These are phyloP conservation scores for Scaptodrosophila lebanonensis DNA, from an alignment of 1,140 invertebrate species.

Conservation along the genomic window DNA sequence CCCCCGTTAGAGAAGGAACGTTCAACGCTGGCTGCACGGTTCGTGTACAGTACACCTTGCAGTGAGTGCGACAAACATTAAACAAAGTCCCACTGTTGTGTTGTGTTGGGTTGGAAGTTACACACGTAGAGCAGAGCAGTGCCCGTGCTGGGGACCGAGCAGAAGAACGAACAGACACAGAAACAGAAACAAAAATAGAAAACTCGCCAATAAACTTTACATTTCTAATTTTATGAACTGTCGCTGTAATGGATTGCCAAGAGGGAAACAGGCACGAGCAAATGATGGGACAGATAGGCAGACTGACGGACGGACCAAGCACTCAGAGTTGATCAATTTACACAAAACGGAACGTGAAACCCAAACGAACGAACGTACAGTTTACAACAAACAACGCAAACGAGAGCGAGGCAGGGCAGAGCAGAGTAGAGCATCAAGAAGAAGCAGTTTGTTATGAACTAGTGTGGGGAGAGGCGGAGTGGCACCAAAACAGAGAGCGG, in stretches of 20 bases:
- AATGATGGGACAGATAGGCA: not conserved
- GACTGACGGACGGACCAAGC: not conserved
- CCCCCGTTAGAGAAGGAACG: too few relatives aligned
- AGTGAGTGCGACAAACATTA: too few relatives aligned
- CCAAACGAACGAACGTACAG: constrained; percentile 33
- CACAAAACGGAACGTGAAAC: constrained; percentile 39
- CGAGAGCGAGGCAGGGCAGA: constrained; percentile 10
- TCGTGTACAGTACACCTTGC: too few relatives aligned
- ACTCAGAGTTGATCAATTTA: constrained; percentile 27
- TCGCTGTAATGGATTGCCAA: constrained; percentile 19
- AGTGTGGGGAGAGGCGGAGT: constrained; percentile 64
- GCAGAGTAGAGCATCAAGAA: constrained; percentile 38
- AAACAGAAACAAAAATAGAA: constrained; percentile 26
- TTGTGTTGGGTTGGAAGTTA: too few relatives aligned
- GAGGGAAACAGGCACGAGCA: not conserved
- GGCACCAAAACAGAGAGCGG: constrained; percentile 51
- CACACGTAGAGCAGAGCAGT: too few relatives aligned
- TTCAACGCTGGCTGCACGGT: too few relatives aligned
- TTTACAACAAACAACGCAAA: constrained; percentile 30
- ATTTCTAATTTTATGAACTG: constrained; percentile 44
- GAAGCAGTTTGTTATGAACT: constrained; percentile 73
- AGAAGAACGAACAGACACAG: constrained; percentile 1
- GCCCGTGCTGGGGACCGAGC: not conserved
- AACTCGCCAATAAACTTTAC: constrained; percentile 44
- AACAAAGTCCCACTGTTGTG: too few relatives aligned